Percentiles rank a stretch among this genome's conserved stretches.
Conservation (phyloP, 2,797 vertebrate species). For the Anguilla marmorata region DNA sequence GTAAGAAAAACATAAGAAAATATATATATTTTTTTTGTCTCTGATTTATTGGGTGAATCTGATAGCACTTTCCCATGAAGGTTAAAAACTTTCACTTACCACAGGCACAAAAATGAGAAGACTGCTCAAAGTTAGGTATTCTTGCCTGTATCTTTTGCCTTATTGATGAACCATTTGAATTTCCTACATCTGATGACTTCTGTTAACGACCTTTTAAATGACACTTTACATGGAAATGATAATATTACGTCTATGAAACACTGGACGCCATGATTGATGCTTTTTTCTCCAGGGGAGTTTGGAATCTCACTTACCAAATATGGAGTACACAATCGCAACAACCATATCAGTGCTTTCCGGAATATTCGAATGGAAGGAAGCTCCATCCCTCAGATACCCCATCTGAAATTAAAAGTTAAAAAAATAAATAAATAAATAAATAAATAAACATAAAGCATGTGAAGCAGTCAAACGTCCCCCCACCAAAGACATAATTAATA, state of each 20-base stretch:
- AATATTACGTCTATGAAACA: not conserved
- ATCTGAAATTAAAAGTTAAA: slow-evolving; percentile 1
- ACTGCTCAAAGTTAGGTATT: no score
- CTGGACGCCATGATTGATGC: not conserved
- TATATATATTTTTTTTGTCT: no score
- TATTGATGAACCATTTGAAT: no score
- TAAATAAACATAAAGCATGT: not conserved
- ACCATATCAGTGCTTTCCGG: not conserved
- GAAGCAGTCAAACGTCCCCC: not conserved
- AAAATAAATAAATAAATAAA: not conserved
- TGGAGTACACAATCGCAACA: not conserved
- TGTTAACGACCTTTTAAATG: not conserved
- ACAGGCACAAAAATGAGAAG: no score
- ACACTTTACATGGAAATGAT: not conserved
- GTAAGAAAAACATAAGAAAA: no score
- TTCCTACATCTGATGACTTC: no score
- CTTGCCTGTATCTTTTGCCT: no score
- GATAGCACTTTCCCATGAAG: no score
- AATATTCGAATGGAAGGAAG: not conserved
- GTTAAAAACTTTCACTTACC: no score
- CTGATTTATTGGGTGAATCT: no score
- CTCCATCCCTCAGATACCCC: not conserved
- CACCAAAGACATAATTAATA: not conserved
- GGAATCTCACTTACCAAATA: slow-evolving; percentile 2
- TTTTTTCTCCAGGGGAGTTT: not conserved